Conservation (phyloP, 2,888 invertebrate genomes). For the Cephonodes hylas region DNA sequence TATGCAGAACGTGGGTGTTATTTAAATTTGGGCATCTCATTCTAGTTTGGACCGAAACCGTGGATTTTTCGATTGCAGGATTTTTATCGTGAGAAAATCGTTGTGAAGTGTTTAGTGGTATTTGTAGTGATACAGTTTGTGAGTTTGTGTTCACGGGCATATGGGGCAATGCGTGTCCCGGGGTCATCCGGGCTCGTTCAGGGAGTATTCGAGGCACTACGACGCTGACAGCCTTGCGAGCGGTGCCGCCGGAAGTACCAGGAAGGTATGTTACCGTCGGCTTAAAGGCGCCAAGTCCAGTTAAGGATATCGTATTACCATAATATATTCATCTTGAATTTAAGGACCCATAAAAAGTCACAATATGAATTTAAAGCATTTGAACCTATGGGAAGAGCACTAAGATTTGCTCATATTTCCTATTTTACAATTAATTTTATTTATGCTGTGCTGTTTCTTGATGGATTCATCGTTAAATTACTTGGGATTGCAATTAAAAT, state of each 20-base stretch:
- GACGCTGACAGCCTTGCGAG: constrained; percentile 74
- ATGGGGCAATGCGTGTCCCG: constrained; percentile 91
- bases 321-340: neutral
- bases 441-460: too few species aligned
- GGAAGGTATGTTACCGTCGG: constrained; percentile 48
- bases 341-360: too few species aligned
- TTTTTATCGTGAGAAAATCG: constrained; percentile 24
- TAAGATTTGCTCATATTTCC: too few species aligned
- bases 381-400: too few species aligned
- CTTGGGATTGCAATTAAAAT: too few species aligned
- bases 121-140: constrained; percentile 31
- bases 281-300: neutral
- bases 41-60: constrained; percentile 14
- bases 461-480: too few species aligned
- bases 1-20: constrained; percentile 28
- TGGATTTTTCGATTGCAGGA: constrained; percentile 20
- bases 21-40: constrained; percentile 23
- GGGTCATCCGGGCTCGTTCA: constrained; percentile 73
- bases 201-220: constrained; percentile 58
- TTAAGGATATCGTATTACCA: neutral
- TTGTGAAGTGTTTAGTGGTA: constrained; percentile 32
- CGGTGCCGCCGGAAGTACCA: constrained; percentile 54
- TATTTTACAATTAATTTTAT: too few species aligned
- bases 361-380: too few species aligned
- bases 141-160: constrained; percentile 54